These are phyloP conservation scores for Platycheirus rosarum DNA, from an alignment of 2,888 invertebrate species.

Conservation along the genomic window DNA sequence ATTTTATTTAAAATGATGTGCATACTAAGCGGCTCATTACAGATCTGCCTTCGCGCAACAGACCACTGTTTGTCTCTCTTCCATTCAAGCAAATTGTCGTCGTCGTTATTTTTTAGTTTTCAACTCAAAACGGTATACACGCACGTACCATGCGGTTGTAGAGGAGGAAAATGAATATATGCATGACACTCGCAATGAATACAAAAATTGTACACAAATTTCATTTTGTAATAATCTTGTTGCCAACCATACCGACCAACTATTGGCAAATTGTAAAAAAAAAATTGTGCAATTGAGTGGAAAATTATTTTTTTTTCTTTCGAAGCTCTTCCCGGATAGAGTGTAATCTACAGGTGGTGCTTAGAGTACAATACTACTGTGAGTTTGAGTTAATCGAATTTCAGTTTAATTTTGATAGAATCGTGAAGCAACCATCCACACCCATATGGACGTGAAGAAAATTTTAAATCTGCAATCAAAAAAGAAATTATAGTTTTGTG, in stretches of 20 bases:
- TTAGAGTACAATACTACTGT: neutral
- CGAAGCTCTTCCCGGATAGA: constrained; percentile 4
- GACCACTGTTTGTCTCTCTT: constrained; percentile 38
- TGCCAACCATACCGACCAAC: constrained; percentile 23
- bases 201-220: constrained; percentile 28
- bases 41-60: constrained; percentile 37
- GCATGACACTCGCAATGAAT: constrained; percentile 47
- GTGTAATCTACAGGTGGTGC: constrained; percentile 15
- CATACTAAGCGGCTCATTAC: constrained; percentile 70
- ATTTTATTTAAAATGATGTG: constrained; percentile 54
- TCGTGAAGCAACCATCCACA: neutral
- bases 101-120: constrained; percentile 5
- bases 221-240: constrained; percentile 42
- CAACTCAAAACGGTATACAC: constrained; percentile 24
- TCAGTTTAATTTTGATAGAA: constrained; percentile 10
- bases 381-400: neutral
- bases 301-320: constrained; percentile 6
- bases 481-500: neutral
- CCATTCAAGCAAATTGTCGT: constrained; percentile 63
- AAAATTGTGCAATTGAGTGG: constrained; percentile 22
- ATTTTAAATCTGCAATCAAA: neutral
- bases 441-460: neutral
- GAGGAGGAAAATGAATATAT: constrained; percentile 32
- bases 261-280: constrained; percentile 18
- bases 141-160: constrained; percentile 33